Conservation (phyloP, 1,140 invertebrate species). For the Heterodera carotae region DNA sequence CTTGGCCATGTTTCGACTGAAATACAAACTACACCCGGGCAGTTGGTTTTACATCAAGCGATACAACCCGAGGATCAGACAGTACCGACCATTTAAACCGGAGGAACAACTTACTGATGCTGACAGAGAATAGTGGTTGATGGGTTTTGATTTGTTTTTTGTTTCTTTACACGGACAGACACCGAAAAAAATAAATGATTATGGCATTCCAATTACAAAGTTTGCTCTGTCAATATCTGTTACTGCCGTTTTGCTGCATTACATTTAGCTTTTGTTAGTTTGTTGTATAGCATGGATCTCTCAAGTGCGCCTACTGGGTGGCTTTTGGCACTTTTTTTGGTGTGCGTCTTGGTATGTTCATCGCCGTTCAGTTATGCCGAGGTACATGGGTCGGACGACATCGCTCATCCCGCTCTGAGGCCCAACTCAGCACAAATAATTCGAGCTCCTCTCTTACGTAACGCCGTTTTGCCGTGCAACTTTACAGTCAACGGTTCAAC, state of each 20-base stretch:
- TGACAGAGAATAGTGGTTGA: neutral
- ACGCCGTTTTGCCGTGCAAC: constrained; percentile 37
- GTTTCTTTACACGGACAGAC: too few species aligned
- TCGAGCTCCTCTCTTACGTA: constrained; percentile 6
- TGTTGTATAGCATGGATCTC: neutral
- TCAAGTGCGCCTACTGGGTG: neutral
- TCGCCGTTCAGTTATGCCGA: neutral
- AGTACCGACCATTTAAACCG: neutral
- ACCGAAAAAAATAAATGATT: neutral
- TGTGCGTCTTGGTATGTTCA: neutral
- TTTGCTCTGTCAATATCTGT: too few species aligned
- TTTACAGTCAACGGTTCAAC: neutral
- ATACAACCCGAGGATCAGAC: constrained; percentile 47
- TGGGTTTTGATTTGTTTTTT: constrained; percentile 11
- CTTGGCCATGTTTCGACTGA: constrained; percentile 55
- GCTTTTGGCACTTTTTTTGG: neutral
- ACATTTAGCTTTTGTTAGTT: too few species aligned
- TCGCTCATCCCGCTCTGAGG: neutral
- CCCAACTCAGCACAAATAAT: constrained; percentile 17
- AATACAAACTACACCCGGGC: constrained; percentile 55
- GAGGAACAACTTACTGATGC: neutral
- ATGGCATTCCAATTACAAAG: neutral
- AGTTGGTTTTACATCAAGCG: constrained; percentile 63
- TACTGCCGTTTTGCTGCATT: too few species aligned
- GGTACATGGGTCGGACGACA: neutral